Percentiles rank a stretch among this genome's conserved stretches.
Evolutionary conservation across 2,888 invertebrate genomes (phyloP).

Genomic region (Nephrocerus scutellatus): DNA sequence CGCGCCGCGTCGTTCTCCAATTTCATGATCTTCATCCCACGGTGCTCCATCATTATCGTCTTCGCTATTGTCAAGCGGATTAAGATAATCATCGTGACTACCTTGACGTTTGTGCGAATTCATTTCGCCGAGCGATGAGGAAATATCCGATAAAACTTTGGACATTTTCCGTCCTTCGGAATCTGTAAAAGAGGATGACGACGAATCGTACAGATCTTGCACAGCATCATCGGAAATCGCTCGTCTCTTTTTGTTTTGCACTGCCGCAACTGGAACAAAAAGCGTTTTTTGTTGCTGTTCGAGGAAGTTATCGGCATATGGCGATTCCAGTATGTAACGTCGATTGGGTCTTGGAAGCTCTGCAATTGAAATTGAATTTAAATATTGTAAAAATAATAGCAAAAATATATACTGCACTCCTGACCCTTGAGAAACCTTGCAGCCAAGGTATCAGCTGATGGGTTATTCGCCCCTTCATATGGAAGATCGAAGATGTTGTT

Average conservation of each 20-base stretch:
- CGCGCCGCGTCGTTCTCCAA: background rate
- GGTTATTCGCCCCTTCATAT: background rate
- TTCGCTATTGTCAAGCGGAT: no score
- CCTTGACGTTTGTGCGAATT: no score
- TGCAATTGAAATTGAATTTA: no score
- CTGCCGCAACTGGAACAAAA: no score
- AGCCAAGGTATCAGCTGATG: no score
- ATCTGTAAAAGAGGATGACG: no score
- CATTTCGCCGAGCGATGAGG: conserved; percentile 10
- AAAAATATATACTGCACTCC: background rate
- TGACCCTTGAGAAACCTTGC: no score
- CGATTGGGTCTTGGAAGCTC: no score
- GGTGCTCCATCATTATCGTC: no score
- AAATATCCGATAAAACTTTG: conserved; percentile 6
- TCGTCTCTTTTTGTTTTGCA: no score
- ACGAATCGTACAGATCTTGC: conserved; percentile 5
- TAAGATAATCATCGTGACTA: conserved; percentile 5
- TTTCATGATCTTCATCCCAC: background rate
- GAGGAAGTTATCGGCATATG: conserved; percentile 13
- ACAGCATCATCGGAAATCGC: conserved; percentile 8
- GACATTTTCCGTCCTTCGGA: conserved; percentile 5
- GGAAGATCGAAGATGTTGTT: conserved; percentile 6
- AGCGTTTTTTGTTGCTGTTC: conserved; percentile 13
- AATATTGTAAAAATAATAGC: no score
- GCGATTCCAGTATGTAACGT: no score